Base-by-base conservation (phyloP, 2,888 invertebrate species). In the Branchipolynoe longqiensis region DNA sequence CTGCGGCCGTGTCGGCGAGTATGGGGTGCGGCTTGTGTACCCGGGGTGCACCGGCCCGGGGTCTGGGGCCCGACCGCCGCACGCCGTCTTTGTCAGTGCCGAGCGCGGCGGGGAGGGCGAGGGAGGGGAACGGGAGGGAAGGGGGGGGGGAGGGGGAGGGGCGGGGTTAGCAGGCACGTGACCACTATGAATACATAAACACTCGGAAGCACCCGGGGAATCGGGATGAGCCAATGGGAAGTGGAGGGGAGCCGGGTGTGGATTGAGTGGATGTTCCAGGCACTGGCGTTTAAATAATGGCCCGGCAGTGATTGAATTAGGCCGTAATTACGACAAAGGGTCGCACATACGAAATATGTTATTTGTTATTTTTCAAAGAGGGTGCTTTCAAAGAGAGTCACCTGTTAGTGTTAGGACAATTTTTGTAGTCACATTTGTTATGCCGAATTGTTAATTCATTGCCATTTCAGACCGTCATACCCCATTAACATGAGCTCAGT, bases 101-200 rank as follows among this genome's bases (percentile, higher is more conserved):
- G 3, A 14, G 73, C 73, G 36, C 73, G 73, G 73, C 73, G 36
- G 18, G 18, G 12, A 18, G 33, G 36, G 31, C 28, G 28, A 28
- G 18, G 22, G 36, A 36, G 73, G 62, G 28, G 62, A 48, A 48
- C 8, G 28, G 78, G 33, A 25, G 54, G 25, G 14, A 1, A 33
- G 31, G 8, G 41, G 48, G 48, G 48, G 1, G 78, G 78, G 54
- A 78, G 6, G 78, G 28, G 78, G 48, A n/a, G 78, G 41, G 41
- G 78, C 78, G 25, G 78, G 41, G 48, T 38, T 69, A 14, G 36
- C 12, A 25, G 78, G 41, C 78, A 78, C 78, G 78, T 78, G 78
- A 28, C 41, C 78, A 48, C 1, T 1, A 54, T 78, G 78, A 78
- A 78, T 78, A 78, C 48, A 78, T 78, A 33, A 69, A 36, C 8